Evolutionary conservation across 2,113 vertebrate genomes (phyloP), one percentile per base, ranked within the genome.

Genomic region (Gnathonemus echidnorhynchus): DNA sequence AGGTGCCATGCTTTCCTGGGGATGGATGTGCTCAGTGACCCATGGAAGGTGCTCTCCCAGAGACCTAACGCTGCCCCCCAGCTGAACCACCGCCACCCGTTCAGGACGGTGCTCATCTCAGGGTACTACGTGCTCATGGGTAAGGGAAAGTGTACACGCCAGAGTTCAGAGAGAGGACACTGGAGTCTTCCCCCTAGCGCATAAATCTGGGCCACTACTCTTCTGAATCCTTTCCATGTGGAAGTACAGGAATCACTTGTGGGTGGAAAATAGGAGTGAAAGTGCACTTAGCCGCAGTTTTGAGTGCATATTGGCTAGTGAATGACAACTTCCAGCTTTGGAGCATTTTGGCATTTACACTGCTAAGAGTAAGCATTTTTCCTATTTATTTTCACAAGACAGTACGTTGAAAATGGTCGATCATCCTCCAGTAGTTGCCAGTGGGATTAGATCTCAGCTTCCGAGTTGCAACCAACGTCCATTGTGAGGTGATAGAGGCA

Each of bases 401-500:
- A 62, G 52, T 45, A 45, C 7, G 35, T n/a, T 39, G 87, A 56
- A 66, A 45, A 45, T 88, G 39, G 56, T 31, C 24, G 3, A 17
- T n/a, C 53, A 53, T 39, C 49, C 11, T 83, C 27, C 88, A 7
- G 35, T 31, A 39, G 10, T 53, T 89, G 39, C 74, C 70, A 77
- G 88, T 89, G 35, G 10, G n/a, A 80, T 27, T 52, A 45, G 70
- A 24, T 52, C 50, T 49, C 21, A 89, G 45, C 31, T 89, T 66
- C 45, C 52, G 46, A 50, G 17, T 48, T 53, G 66, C 31, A 45
- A 53, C 77, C 50, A 89, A 50, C 77, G 2, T 39, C 66, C 70
- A 42, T 56, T 17, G 52, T 85, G 89, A 89, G 42, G 45, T 90
- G 86, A 91, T 89, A 13, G 45, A 93, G 94, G 90, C 90, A 52